phyloP scores from a whole-genome alignment of 2,797 vertebrate genomes.

The Rousettus madagascariensis region DNA sequence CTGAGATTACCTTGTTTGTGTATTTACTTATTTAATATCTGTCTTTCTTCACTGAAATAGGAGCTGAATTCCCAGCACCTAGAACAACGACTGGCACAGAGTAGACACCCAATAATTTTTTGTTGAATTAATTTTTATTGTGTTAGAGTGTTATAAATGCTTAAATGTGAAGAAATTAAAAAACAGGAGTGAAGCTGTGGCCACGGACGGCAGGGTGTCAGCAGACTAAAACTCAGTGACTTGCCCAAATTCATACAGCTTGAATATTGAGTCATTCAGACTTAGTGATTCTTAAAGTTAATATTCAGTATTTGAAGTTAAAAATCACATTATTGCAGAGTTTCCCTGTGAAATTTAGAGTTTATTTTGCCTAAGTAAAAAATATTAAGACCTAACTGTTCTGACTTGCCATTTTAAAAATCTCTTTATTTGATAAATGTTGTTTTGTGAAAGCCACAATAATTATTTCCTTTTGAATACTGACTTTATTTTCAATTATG shows the following conservation, averaged over 20 bases:
- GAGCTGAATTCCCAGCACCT: background rate
- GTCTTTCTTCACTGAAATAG: background rate
- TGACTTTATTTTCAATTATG: conserved; percentile 2
- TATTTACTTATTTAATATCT: conserved; percentile 20
- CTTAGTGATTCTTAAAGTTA: conserved; percentile 48
- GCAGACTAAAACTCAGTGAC: background rate
- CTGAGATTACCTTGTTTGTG: conserved; percentile 2
- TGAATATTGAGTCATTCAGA: background rate
- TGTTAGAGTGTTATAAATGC: conserved; percentile 43
- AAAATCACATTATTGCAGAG: background rate
- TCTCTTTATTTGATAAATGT: conserved; percentile 14
- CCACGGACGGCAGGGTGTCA: background rate
- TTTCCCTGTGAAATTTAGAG: background rate
- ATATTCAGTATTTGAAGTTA: conserved; percentile 44
- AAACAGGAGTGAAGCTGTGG: background rate
- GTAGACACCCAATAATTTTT: background rate
- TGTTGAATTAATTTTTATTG: conserved; percentile 12
- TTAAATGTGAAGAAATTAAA: conserved; percentile 37
- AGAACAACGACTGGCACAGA: conserved; percentile 11
- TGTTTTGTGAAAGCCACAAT: conserved; percentile 28
- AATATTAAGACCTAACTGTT: conserved; percentile 8
- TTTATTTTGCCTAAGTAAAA: conserved; percentile 39
- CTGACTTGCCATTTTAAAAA: background rate
- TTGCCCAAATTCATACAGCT: conserved; percentile 8
- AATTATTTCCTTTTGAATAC: conserved; percentile 6